Evolutionary conservation across 2,113 vertebrate species (phyloP).

Genomic region (Cottus gobio): DNA sequence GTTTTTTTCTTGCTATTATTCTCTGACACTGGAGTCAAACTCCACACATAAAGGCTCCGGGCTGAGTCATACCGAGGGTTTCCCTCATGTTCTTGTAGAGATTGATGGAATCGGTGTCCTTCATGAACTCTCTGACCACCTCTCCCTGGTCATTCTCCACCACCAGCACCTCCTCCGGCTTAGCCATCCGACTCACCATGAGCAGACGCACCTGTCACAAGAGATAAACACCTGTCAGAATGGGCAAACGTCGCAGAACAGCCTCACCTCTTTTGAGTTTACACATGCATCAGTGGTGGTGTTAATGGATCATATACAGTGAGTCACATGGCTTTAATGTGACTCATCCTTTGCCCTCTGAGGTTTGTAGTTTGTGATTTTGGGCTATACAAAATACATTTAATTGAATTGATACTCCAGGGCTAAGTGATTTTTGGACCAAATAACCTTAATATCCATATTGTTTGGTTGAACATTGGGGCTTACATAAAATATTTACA

Average conservation of each 20-base stretch:
- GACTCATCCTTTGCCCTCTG: too few relatives aligned
- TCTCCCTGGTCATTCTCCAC: constrained; percentile 99
- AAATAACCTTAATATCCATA: neutral
- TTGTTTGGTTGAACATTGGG: neutral
- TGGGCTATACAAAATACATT: too few relatives aligned
- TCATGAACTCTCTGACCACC: constrained; percentile 99
- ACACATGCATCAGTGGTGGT: neutral
- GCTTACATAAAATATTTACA: neutral
- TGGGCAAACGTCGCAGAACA: neutral
- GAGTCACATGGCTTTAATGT: neutral
- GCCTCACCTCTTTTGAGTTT: neutral
- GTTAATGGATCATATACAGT: neutral
- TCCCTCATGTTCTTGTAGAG: constrained; percentile 99
- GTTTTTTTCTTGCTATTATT: too few relatives aligned
- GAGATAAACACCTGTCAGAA: constrained; percentile 44
- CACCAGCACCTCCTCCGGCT: constrained; percentile 97
- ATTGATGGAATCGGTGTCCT: constrained; percentile 99
- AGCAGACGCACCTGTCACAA: constrained; percentile 91
- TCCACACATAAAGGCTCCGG: neutral
- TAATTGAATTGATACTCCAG: neutral
- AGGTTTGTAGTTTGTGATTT: too few relatives aligned
- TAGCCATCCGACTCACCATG: constrained; percentile 99
- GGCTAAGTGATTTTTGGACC: neutral
- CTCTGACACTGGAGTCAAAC: neutral
- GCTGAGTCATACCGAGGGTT: constrained; percentile 89